A percentile compares a stretch with the other conserved stretches of the same genome.
Evolutionary conservation across 2,797 vertebrate species (phyloP).

Genomic region (Lutjanus argentimaculatus): DNA sequence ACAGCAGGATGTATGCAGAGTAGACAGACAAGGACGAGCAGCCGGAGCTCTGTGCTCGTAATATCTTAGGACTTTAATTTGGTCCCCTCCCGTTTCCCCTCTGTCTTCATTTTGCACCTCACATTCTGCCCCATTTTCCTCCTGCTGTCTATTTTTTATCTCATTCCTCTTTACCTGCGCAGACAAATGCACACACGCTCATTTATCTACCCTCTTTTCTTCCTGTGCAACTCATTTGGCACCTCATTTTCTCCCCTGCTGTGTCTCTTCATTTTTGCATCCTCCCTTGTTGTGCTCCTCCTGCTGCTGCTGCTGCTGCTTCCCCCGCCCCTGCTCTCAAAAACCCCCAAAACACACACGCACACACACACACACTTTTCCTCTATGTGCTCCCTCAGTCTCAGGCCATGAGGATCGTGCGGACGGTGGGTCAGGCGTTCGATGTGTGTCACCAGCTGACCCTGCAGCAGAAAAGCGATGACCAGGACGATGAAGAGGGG

Average conservation of each 20-base stretch:
- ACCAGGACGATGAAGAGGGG: conserved; percentile 87
- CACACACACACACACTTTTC: conserved; percentile 7
- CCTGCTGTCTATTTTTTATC: conserved; percentile 12
- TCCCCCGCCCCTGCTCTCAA: conserved; percentile 6
- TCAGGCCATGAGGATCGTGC: conserved; percentile 97
- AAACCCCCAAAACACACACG: conserved; percentile 1
- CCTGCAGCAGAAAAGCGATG: conserved; percentile 90
- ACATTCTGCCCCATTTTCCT: not conserved
- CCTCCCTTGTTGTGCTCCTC: conserved; percentile 38
- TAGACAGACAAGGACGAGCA: conserved; percentile 39
- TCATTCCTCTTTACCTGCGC: conserved; percentile 3
- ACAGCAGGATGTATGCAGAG: conserved; percentile 54
- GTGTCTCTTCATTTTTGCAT: conserved; percentile 40
- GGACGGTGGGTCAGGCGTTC: conserved; percentile 97
- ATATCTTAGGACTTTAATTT: conserved; percentile 33
- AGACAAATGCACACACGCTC: not conserved
- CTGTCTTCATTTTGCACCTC: conserved; percentile 22
- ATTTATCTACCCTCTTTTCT: not conserved
- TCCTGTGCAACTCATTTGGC: conserved; percentile 13
- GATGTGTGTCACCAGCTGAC: conserved; percentile 99
- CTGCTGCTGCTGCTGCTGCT: conserved; percentile 11
- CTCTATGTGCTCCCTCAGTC: conserved; percentile 83
- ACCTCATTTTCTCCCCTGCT: conserved; percentile 30
- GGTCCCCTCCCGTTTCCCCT: conserved; percentile 5
- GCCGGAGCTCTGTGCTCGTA: conserved; percentile 4